Conservation (phyloP, 2,888 invertebrate species). For the Hydraecia micacea region DNA sequence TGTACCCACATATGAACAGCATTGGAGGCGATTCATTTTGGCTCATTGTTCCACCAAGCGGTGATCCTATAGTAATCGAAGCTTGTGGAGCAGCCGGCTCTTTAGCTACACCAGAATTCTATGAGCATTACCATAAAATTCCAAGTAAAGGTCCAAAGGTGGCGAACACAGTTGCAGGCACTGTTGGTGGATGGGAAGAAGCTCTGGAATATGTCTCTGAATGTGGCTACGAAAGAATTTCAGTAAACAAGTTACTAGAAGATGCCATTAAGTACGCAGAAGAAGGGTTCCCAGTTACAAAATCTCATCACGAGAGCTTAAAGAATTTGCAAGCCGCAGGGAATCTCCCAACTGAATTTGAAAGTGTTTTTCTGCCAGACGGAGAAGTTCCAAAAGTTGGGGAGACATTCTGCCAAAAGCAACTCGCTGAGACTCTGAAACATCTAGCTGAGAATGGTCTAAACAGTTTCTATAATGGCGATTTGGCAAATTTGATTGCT, state of each 20-base stretch:
- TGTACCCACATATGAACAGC: slow-evolving; percentile 86
- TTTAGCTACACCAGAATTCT: slow-evolving; percentile 79
- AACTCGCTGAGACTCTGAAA: slow-evolving; percentile 79
- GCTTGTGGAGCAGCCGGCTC: slow-evolving; percentile 84
- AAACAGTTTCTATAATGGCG: slow-evolving; percentile 82
- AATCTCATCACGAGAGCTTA: slow-evolving; percentile 67
- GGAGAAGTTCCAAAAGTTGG: slow-evolving; percentile 76
- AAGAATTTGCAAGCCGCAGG: slow-evolving; percentile 36
- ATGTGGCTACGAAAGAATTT: slow-evolving; percentile 79
- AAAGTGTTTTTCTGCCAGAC: slow-evolving; percentile 74
- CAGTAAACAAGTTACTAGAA: slow-evolving; percentile 76
- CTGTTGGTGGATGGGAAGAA: slow-evolving; percentile 86
- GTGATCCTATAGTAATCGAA: slow-evolving; percentile 83
- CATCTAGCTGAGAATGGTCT: slow-evolving; percentile 79
- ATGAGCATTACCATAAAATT: slow-evolving; percentile 73
- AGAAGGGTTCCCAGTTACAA: slow-evolving; percentile 80
- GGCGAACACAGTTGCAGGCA: slow-evolving; percentile 84
- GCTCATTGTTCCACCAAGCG: slow-evolving; percentile 84
- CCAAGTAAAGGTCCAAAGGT: slow-evolving; percentile 81
- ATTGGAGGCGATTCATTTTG: slow-evolving; percentile 87
- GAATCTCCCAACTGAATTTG: slow-evolving; percentile 69
- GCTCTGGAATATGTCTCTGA: slow-evolving; percentile 83
- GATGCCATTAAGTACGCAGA: slow-evolving; percentile 85
- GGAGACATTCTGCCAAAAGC: slow-evolving; percentile 78
- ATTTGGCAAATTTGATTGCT: slow-evolving; percentile 79